Percentiles rank a stretch among this genome's conserved stretches.
phyloP scores from a whole-genome alignment of 92 coral and sea anemone species.

The Galaxea fascicularis region DNA sequence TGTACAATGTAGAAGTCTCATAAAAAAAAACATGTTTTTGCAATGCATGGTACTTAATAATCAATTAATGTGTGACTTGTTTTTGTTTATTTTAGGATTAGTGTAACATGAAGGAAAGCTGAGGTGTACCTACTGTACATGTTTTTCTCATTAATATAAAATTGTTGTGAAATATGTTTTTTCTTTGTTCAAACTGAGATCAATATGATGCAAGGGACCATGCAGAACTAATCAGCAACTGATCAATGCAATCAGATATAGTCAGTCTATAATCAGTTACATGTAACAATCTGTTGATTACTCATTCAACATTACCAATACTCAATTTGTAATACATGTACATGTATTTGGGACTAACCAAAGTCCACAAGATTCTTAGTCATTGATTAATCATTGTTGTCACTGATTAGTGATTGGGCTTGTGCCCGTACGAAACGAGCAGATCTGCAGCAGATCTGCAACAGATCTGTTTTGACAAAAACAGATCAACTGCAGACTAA shows the following conservation, averaged over 20 bases:
- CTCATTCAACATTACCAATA: slow-evolving; percentile 15
- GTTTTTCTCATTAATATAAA: background rate
- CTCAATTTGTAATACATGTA: slow-evolving; percentile 5
- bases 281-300: background rate
- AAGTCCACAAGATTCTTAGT: slow-evolving; percentile 12
- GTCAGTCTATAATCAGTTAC: background rate
- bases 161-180: too few species aligned
- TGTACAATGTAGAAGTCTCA: too few species aligned
- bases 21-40: too few species aligned
- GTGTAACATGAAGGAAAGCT: slow-evolving; percentile 22
- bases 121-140: slow-evolving; percentile 6
- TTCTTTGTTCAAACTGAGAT: slow-evolving; percentile 9
- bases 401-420: slow-evolving; percentile 23
- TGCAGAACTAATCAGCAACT: too few species aligned
- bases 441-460: too few species aligned
- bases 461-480: too few species aligned
- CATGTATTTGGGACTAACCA: slow-evolving; percentile 1
- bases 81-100: slow-evolving; percentile 36
- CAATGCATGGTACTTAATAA: too few species aligned
- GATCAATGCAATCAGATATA: background rate
- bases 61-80: slow-evolving; percentile 30
- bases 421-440: too few species aligned
- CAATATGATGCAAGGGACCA: too few species aligned
- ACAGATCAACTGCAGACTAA: too few species aligned
- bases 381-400: slow-evolving; percentile 17